Evolutionary conservation across 92 coral and sea anemone species (phyloP).

Genomic region (Epizoanthus stellaris): DNA sequence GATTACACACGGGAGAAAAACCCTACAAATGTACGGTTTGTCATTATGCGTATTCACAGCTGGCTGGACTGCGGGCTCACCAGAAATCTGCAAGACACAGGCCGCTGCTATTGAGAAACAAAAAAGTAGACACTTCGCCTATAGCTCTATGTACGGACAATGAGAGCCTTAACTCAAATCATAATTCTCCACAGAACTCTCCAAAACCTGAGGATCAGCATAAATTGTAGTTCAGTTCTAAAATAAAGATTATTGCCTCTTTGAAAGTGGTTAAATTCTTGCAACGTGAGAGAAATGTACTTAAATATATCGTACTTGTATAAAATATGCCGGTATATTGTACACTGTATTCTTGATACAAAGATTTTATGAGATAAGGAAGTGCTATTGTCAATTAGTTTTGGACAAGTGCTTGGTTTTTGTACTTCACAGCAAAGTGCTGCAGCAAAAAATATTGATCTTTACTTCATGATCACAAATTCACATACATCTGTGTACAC

Average conservation of each 20-base stretch:
- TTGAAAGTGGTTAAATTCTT: neutral
- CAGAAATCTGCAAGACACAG: slow-evolving; percentile 97
- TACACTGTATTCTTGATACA: neutral
- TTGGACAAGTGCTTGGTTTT: no score
- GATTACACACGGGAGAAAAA: slow-evolving; percentile 98
- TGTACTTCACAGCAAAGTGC: no score
- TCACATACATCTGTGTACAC: no score
- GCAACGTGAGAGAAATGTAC: slow-evolving; percentile 25
- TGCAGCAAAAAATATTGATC: no score
- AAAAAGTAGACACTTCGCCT: slow-evolving; percentile 10
- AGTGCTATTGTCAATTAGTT: no score
- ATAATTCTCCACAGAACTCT: slow-evolving; percentile 34
- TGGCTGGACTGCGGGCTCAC: slow-evolving; percentile 98
- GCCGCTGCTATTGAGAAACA: slow-evolving; percentile 56
- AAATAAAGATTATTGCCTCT: neutral
- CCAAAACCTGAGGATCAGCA: slow-evolving; percentile 30
- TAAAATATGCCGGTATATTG: no score
- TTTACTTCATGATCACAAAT: no score
- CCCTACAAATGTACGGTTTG: slow-evolving; percentile 98
- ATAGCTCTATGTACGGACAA: slow-evolving; percentile 36
- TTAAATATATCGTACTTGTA: no score
- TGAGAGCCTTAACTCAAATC: slow-evolving; percentile 1
- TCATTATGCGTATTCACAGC: slow-evolving; percentile 99
- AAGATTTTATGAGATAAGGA: neutral
- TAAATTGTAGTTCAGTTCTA: neutral